Evolutionary conservation across 2,113 vertebrate genomes (phyloP).

Genomic region (Ginglymostoma cirratum): DNA sequence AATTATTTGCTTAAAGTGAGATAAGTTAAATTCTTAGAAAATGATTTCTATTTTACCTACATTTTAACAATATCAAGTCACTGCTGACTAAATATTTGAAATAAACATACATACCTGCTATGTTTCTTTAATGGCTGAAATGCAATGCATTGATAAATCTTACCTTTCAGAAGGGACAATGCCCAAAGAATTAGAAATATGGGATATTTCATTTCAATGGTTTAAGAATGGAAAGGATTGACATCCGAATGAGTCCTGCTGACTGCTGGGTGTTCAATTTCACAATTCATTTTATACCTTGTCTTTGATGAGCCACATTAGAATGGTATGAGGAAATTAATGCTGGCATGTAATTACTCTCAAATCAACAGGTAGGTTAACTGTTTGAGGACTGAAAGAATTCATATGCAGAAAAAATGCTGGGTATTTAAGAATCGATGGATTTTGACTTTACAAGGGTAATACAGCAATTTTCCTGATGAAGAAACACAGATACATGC

Average conservation of each 20-base stretch:
- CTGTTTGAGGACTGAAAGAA: background rate
- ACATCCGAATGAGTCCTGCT: background rate
- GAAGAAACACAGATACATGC: background rate
- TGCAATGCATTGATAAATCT: background rate
- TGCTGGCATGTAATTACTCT: background rate
- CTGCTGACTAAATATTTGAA: no score
- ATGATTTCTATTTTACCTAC: background rate
- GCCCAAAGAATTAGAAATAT: background rate
- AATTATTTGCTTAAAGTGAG: background rate
- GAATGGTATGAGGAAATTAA: constrained; percentile 30
- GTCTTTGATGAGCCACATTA: no score
- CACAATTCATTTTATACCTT: constrained; percentile 13
- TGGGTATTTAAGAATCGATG: background rate
- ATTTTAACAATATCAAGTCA: no score
- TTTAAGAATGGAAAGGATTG: background rate
- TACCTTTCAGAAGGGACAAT: constrained; percentile 18
- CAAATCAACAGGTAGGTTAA: background rate
- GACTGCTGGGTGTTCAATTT: background rate
- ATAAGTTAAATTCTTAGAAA: background rate
- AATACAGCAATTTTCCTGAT: background rate
- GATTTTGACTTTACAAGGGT: background rate
- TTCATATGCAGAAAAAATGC: background rate
- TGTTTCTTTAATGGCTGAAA: background rate
- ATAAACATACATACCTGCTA: background rate
- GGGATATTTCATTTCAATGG: background rate